A percentile compares a stretch with the other conserved stretches of the same genome.
Evolutionary conservation across 1,140 invertebrate species (phyloP).

Genomic region (Brachionus paranguensis): DNA sequence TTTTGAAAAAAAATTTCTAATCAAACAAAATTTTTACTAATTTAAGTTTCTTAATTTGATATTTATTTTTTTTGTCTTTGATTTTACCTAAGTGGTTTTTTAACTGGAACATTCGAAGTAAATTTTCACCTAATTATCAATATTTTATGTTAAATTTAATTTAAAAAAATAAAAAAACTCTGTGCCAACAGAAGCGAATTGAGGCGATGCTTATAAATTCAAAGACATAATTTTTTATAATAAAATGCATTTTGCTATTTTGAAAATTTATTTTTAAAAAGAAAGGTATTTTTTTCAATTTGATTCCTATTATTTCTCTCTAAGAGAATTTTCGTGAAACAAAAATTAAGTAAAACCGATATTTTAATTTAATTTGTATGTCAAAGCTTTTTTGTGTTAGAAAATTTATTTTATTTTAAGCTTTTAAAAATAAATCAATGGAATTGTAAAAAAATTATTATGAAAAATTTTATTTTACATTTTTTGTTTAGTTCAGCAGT

Average conservation of each 20-base stretch:
- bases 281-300: neutral
- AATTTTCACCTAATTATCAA: neutral
- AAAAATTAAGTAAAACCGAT: neutral
- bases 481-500: neutral
- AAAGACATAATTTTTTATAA: constrained; percentile 31
- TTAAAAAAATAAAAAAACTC: neutral
- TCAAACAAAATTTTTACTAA: neutral
- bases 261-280: neutral
- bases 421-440: neutral
- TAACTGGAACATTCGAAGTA: neutral
- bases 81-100: neutral
- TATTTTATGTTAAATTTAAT: neutral
- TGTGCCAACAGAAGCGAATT: neutral
- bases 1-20: neutral
- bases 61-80: neutral
- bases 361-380: neutral
- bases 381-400: neutral
- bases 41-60: neutral
- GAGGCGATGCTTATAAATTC: neutral
- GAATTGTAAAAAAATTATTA: neutral
- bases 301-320: neutral
- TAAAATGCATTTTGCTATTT: constrained; percentile 8
- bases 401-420: neutral
- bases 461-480: neutral
- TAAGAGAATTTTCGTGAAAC: neutral